Base-by-base conservation (phyloP, 2,888 invertebrate species). In the Petrolisthes manimaculis region DNA sequence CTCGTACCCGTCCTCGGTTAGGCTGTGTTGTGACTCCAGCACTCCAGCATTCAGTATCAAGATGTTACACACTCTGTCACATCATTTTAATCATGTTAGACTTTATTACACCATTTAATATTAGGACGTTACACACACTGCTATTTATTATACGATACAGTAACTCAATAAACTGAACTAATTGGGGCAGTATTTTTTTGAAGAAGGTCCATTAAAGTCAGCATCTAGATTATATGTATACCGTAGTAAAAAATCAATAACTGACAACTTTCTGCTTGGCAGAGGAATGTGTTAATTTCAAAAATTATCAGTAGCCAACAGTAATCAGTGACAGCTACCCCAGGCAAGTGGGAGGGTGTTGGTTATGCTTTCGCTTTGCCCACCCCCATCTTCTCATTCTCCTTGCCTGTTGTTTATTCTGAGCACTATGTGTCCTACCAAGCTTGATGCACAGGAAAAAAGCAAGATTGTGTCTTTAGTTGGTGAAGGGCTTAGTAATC, bases 11-110 rank as follows among this genome's bases (percentile, higher is more conserved):
- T 97, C 96, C 91, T 94, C 94, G 0, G 97, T 97, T 91, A 95
- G 94, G 0, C 94, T 94, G 93, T 95, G 95, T 0, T 96, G 95
- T 75, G 96, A 92, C 3, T 95, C 96, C 93, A 97, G 96, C 0
- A 97, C 95, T 24, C 96, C 97, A 84, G 97, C 97, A 93, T 97
- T 97, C 79, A 97, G 93, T 92, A 97, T 96, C 21, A 97, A 93
- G 92, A 96, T 95, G 83, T 91, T 88, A 53, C 91, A 85, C 12
- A 85, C 83, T 24, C 89, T 90, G 83, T 55, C 75, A 37, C 37
- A 37, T 2, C 37, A 37, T 37, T 37, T 37, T 37, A 37, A 37
- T 37, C 37, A 37, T 37, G 37, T 37, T 37, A 37, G 37, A 37
- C 37, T 37, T 37, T 37, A 37, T 37, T 37, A 37, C 37, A 37